Conservation (phyloP, 2,888 invertebrate species). For the Drosophila parthenogenetica region DNA sequence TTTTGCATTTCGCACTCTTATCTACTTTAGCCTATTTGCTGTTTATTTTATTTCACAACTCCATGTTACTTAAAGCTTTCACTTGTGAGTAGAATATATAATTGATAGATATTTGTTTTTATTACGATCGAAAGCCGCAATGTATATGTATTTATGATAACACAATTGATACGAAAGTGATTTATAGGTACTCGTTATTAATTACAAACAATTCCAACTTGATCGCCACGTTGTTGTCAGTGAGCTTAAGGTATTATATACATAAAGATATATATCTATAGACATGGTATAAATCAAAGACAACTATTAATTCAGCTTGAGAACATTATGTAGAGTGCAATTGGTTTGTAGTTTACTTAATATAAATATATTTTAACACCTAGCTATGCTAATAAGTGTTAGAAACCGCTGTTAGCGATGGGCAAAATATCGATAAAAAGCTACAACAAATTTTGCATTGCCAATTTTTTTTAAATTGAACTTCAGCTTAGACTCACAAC, state of each 20-base stretch:
- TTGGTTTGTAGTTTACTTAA: background rate
- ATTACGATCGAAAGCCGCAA: conserved; percentile 10
- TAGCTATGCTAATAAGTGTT: no score
- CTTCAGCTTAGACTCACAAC: no score
- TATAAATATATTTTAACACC: no score
- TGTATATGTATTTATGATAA: conserved; percentile 13
- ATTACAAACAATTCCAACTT: conserved; percentile 15
- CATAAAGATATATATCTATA: background rate
- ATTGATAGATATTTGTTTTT: conserved; percentile 4
- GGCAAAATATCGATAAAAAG: no score
- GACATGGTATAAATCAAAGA: background rate
- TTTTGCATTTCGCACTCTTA: conserved; percentile 4
- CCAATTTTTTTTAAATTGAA: no score
- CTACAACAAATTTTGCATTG: no score
- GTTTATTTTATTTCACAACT: background rate
- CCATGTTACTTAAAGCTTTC: conserved; percentile 1
- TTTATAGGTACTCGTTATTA: conserved; percentile 26
- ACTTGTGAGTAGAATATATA: conserved; percentile 4
- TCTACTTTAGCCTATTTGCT: conserved; percentile 5
- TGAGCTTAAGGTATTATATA: conserved; percentile 4
- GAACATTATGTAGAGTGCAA: background rate
- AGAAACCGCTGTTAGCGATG: no score
- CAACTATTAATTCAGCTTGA: background rate
- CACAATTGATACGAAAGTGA: conserved; percentile 15
- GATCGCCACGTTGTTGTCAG: conserved; percentile 2